Evolutionary conservation across 2,797 vertebrate genomes (phyloP).

Genomic region (Mormyrops boulengeri): DNA sequence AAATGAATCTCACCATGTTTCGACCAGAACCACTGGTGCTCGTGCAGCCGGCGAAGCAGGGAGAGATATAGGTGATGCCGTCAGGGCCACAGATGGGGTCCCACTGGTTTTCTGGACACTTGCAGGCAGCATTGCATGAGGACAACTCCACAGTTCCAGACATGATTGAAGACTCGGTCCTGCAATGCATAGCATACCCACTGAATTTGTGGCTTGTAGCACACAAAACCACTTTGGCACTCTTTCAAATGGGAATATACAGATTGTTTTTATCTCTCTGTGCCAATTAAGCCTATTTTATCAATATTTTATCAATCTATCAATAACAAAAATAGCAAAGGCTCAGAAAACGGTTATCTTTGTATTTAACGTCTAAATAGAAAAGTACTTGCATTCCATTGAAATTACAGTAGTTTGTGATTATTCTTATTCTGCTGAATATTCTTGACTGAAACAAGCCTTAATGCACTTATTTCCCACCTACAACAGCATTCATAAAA

Average conservation of each 20-base stretch:
- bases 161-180: conserved; percentile 23
- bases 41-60: conserved; percentile 78
- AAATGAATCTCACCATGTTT: conserved; percentile 59
- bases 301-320: too few species aligned
- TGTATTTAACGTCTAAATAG: not conserved
- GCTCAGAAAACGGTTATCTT: not conserved
- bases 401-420: not conserved
- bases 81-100: conserved; percentile 82
- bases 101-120: conserved; percentile 70
- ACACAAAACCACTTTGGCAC: not conserved
- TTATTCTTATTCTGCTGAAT: not conserved
- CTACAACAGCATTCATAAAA: not conserved
- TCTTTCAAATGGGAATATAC: not conserved
- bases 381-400: not conserved
- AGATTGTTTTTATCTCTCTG: not conserved
- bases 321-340: not conserved
- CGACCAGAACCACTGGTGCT: conserved; percentile 54
- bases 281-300: not conserved
- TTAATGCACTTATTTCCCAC: not conserved
- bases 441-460: not conserved
- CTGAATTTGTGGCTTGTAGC: not conserved
- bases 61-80: conserved; percentile 74
- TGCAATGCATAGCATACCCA: conserved; percentile 25
- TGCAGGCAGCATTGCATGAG: conserved; percentile 72
- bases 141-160: conserved; percentile 46